These are phyloP conservation scores for Gopherus flavomarginatus DNA, from an alignment of 2,113 vertebrate species.

Conservation along the genomic window DNA sequence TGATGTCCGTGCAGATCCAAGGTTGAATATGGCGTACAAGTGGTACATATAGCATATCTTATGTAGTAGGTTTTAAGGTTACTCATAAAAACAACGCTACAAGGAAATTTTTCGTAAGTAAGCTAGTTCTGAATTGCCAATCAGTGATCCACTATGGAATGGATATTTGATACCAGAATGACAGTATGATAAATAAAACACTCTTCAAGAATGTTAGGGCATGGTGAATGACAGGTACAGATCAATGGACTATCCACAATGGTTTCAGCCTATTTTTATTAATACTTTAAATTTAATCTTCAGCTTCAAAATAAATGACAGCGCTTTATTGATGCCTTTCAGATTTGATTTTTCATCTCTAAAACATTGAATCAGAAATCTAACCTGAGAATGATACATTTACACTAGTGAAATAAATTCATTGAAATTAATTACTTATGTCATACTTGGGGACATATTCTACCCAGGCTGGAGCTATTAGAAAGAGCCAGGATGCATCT, in stretches of 20 bases:
- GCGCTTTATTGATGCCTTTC: neutral
- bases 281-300: conserved; percentile 64
- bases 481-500: too few species aligned
- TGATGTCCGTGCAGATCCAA: neutral
- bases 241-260: conserved; percentile 59
- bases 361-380: conserved; percentile 28
- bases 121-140: conserved; percentile 31
- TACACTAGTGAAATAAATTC: neutral
- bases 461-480: rapidly evolving
- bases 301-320: conserved; percentile 56
- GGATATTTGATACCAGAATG: conserved; percentile 19
- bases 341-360: conserved; percentile 39
- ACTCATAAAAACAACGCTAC: neutral
- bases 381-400: neutral
- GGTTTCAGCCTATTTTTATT: conserved; percentile 51
- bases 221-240: conserved; percentile 45
- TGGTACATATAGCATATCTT: rapidly evolving
- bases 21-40: neutral
- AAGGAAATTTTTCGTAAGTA: neutral
- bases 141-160: neutral
- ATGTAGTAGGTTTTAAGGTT: neutral
- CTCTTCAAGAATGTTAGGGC: conserved; percentile 8
- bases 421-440: neutral
- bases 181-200: conserved; percentile 33
- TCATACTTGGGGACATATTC: neutral